Percentiles rank a stretch among this genome's conserved stretches.
These are phyloP conservation scores for Caenorhabditis macrosperma DNA, from an alignment of 2,888 invertebrate species.

Conservation along the genomic window DNA sequence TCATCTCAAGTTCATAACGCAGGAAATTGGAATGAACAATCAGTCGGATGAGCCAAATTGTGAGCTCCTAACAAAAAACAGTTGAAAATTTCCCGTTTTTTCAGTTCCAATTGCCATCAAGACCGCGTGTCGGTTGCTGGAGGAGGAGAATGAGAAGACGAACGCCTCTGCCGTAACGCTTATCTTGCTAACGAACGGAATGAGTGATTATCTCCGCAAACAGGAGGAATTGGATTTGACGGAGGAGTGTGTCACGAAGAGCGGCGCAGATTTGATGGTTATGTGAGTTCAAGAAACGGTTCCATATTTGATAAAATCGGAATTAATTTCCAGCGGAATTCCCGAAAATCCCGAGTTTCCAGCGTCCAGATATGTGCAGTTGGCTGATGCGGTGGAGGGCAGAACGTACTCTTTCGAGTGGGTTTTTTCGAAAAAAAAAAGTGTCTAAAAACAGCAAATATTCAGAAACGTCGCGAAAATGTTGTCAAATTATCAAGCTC, in stretches of 20 bases:
- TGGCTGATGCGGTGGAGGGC: conserved; percentile 13
- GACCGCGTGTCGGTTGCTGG: conserved; percentile 3
- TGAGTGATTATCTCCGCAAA: conserved; percentile 17
- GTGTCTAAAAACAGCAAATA: too few relatives aligned
- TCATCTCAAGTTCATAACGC: conserved; percentile 25
- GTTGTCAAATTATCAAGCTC: conserved; percentile 28
- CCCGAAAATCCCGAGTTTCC: conserved; percentile 24
- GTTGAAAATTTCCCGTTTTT: neutral
- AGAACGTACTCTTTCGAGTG: conserved; percentile 23
- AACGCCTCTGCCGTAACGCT: conserved; percentile 19
- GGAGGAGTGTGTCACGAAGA: conserved; percentile 8
- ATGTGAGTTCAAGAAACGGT: conserved; percentile 11
- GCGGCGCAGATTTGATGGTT: conserved; percentile 18
- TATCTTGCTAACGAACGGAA: conserved; percentile 36
- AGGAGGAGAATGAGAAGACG: neutral
- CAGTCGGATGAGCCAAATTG: neutral
- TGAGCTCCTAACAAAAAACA: neutral
- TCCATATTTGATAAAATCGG: too few relatives aligned
- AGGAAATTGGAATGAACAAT: conserved; percentile 27
- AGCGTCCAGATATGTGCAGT: conserved; percentile 4
- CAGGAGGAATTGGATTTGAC: conserved; percentile 25
- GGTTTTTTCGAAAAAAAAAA: neutral
- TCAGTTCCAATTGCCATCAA: conserved; percentile 21
- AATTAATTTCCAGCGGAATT: conserved; percentile 17
- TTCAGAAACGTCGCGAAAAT: conserved; percentile 12